Conservation (phyloP, 2,797 vertebrate species). For the Philypnodon macrostomus region DNA sequence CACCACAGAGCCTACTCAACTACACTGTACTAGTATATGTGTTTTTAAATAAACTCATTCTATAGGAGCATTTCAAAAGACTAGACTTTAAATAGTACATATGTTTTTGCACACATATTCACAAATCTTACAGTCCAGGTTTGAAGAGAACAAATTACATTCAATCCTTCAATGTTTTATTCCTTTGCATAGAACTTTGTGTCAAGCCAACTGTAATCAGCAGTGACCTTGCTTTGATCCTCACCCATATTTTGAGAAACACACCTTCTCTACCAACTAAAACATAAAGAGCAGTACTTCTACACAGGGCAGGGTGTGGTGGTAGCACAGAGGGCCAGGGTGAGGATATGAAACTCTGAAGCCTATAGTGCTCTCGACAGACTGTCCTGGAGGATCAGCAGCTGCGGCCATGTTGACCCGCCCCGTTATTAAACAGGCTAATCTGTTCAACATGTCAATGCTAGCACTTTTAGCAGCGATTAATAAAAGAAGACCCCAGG, state of each 20-base stretch:
- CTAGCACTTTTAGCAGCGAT: conserved; percentile 92
- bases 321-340: conserved; percentile 31
- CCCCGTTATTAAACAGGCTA: conserved; percentile 83
- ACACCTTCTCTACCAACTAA: neutral
- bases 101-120: no score
- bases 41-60: no score
- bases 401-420: conserved; percentile 77
- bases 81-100: no score
- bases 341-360: conserved; percentile 63
- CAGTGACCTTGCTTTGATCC: neutral
- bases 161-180: no score
- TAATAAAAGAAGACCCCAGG: conserved; percentile 89
- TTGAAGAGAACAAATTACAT: no score
- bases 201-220: neutral
- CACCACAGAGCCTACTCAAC: conserved; percentile 44
- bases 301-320: conserved; percentile 31
- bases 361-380: conserved; percentile 71
- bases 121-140: no score
- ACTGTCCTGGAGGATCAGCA: conserved; percentile 74
- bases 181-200: neutral
- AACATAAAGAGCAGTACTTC: conserved; percentile 7
- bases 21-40: no score
- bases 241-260: neutral
- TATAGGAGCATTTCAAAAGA: no score
- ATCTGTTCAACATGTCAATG: conserved; percentile 93